Evolutionary conservation across 1,140 invertebrate species (phyloP), one percentile per base, ranked within the genome.

Genomic region (Aporrectodea caliginosa): DNA sequence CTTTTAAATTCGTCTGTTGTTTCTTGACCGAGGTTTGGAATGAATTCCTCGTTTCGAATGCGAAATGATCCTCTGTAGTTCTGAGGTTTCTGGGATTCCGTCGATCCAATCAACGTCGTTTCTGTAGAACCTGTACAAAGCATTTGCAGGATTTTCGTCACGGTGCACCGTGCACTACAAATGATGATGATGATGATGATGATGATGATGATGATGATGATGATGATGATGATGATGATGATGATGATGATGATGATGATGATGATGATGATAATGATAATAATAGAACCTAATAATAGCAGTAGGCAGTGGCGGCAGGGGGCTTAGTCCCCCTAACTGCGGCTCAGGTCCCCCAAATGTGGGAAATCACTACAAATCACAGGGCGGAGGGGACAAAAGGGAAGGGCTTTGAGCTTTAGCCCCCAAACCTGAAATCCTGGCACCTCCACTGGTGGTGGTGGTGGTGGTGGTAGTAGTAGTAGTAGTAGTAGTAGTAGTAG

Each of bases 201-300:
- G 29, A 12, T 32, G 32, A 32, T 32, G 12, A 74, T 32, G 32
- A 74, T 32, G 12, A 32, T 31, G 16, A 31, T 74, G 32, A 32
- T 74, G 73, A 32, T 32, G 12, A 32, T 74, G 32, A 74, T 74
- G 32, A 74, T 74, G 27, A 74, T 31, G 73, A 74, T 32, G 32
- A 74, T 30, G 32, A 74, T 33, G 16, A 30, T 74, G 16, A 74
- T 74, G 32, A 74, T 74, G 16, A 31, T 33, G 32, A 31, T 74
- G 32, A 74, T 33, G 32, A 74, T 32, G 32, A 74, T 74, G 32
- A 32, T 74, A 34, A 74, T 74, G 73, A 74, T 74, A 22, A 74
- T 74, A 30, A 74, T 33, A 34, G 30, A n/a, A n/a, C n/a, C n/a
- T n/a, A n/a, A n/a, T n/a, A n/a, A n/a, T n/a, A n/a, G n/a, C n/a